Conservation (phyloP, 2,797 vertebrate species). For the Eidolon dupreanum region DNA sequence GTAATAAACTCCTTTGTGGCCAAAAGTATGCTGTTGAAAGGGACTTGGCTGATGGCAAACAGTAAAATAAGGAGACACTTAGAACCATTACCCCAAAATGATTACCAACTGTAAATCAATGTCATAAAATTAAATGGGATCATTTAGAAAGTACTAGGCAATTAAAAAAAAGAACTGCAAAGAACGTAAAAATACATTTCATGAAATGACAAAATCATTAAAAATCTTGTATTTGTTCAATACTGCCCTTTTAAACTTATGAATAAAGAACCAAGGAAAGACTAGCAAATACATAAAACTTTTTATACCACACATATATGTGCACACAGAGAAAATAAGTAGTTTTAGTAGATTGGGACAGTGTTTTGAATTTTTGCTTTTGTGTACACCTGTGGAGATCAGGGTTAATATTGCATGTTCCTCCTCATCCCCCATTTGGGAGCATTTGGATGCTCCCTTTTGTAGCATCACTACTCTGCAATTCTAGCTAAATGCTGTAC, state of each 20-base stretch:
- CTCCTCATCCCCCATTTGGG: too few species aligned
- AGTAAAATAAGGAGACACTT: slow-evolving; percentile 71
- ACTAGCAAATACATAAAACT: neutral
- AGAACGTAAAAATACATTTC: slow-evolving; percentile 42
- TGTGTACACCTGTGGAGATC: neutral
- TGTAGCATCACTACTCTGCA: neutral
- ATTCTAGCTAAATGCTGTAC: neutral
- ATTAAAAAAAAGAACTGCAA: slow-evolving; percentile 51
- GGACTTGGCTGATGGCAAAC: slow-evolving; percentile 65
- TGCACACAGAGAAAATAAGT: neutral
- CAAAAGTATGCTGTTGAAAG: slow-evolving; percentile 68
- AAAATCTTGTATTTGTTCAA: neutral
- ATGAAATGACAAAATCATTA: slow-evolving; percentile 34
- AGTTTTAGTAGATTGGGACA: neutral
- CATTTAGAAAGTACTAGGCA: slow-evolving; percentile 59
- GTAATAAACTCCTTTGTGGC: slow-evolving; percentile 71
- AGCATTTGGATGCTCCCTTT: neutral
- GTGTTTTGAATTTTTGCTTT: slow-evolving; percentile 39
- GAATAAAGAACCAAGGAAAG: neutral
- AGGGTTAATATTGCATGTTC: neutral
- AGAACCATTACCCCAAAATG: slow-evolving; percentile 66
- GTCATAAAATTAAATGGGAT: slow-evolving; percentile 47
- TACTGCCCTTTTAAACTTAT: slow-evolving; percentile 7
- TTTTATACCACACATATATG: neutral
- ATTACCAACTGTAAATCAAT: slow-evolving; percentile 72